A percentile compares a stretch with the other conserved stretches of the same genome.
Evolutionary conservation across 2,888 invertebrate genomes (phyloP).

Genomic region (Folsomia manolachei): DNA sequence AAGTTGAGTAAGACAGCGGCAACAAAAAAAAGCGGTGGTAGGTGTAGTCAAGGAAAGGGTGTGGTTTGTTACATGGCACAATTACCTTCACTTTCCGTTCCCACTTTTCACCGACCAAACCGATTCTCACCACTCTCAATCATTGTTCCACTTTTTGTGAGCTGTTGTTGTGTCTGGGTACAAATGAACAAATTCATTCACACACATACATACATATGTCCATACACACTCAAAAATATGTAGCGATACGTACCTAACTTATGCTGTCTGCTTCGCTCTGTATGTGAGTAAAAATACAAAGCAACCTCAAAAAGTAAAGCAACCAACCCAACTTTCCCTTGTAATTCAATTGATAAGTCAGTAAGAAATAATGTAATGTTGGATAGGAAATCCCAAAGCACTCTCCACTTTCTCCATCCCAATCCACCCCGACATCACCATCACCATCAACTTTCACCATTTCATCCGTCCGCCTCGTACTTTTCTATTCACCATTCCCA

Average conservation of each 20-base stretch:
- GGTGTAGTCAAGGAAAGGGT: neutral
- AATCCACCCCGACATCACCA: neutral
- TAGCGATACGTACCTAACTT: neutral
- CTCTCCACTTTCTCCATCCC: neutral
- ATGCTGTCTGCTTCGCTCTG: too few species aligned
- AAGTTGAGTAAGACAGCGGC: too few species aligned
- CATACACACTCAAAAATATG: neutral
- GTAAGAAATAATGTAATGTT: neutral
- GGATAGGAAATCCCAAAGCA: neutral
- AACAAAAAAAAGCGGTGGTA: neutral
- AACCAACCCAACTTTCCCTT: neutral
- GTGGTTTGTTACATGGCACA: neutral
- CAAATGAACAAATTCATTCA: neutral
- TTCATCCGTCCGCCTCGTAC: neutral
- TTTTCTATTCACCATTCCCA: too few species aligned
- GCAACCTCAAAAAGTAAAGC: neutral
- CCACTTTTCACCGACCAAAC: neutral
- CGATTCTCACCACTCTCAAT: neutral
- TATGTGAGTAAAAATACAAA: neutral
- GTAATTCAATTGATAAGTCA: neutral
- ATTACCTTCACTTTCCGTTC: neutral
- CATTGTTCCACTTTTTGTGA: neutral
- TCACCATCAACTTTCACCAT: conserved; percentile 1
- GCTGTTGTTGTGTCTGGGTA: neutral
- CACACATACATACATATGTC: neutral